phyloP scores from a whole-genome alignment of 2,797 vertebrate species.

The Argyrosomus regius region DNA sequence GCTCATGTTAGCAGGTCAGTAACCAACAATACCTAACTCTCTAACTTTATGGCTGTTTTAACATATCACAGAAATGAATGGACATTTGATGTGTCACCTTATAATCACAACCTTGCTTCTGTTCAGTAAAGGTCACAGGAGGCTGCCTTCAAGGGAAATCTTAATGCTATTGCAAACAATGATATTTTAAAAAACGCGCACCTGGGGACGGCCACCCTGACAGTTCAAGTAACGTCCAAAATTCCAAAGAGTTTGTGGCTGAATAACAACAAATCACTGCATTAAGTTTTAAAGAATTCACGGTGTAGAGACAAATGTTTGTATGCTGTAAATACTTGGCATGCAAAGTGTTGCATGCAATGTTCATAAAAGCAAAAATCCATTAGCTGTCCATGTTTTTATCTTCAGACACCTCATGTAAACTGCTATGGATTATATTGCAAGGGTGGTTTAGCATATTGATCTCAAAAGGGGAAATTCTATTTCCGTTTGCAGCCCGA shows the following conservation, averaged over 20 bases:
- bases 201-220: not conserved
- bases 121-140: not conserved
- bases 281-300: not conserved
- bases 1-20: not conserved
- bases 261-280: not conserved
- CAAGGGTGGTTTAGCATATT: conserved; percentile 23
- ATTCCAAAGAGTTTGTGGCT: not conserved
- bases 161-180: not conserved
- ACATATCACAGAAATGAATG: not conserved
- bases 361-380: not conserved
- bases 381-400: not conserved
- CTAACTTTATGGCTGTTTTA: not conserved
- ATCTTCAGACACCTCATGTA: not conserved
- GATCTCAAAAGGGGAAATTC: conserved; percentile 26
- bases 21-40: not conserved
- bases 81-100: not conserved
- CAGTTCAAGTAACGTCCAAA: not conserved
- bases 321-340: not conserved
- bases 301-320: not conserved
- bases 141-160: not conserved
- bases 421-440: conserved; percentile 21
- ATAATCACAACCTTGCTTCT: too few species aligned
- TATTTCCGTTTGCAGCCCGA: conserved; percentile 11
- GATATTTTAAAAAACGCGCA: not conserved
- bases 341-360: too few species aligned